A percentile compares a stretch with the other conserved stretches of the same genome.
Conservation (phyloP, 2,797 vertebrate genomes). For the Muscicapa comitata region DNA sequence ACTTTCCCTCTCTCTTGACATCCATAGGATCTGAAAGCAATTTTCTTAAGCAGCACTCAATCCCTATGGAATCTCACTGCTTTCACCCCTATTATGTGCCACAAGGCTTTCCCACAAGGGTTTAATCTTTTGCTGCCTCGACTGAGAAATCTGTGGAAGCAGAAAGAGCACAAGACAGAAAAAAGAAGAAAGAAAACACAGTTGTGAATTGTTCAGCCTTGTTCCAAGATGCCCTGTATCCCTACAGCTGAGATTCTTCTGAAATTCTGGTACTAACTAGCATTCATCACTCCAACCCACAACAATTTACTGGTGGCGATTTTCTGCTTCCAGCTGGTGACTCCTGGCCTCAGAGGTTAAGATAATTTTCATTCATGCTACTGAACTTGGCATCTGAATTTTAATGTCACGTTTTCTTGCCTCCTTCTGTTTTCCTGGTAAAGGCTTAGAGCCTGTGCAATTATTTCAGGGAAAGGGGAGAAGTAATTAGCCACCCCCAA, state of each 20-base stretch:
- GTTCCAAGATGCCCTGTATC: conserved; percentile 43
- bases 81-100: not conserved
- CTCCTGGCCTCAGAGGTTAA: conserved; percentile 64
- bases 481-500: not conserved
- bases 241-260: conserved; percentile 58
- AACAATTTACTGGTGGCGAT: conserved; percentile 66
- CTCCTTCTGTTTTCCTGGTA: not conserved
- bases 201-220: not conserved
- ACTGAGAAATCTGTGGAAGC: conserved; percentile 46
- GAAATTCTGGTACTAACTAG: conserved; percentile 67
- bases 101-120: conserved; percentile 33
- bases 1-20: not conserved
- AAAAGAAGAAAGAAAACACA: conserved; percentile 36
- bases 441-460: not conserved
- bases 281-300: conserved; percentile 65
- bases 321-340: conserved; percentile 73
- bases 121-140: conserved; percentile 31
- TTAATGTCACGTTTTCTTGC: conserved; percentile 49
- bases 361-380: conserved; percentile 67
- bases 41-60: not conserved
- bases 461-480: not conserved
- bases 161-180: not conserved
- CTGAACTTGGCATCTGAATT: conserved; percentile 69
- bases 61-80: not conserved
- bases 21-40: not conserved